Percentiles rank a stretch among this genome's conserved stretches.
Conservation (phyloP, 2,797 vertebrate species). For the Austrolebias charrua region DNA sequence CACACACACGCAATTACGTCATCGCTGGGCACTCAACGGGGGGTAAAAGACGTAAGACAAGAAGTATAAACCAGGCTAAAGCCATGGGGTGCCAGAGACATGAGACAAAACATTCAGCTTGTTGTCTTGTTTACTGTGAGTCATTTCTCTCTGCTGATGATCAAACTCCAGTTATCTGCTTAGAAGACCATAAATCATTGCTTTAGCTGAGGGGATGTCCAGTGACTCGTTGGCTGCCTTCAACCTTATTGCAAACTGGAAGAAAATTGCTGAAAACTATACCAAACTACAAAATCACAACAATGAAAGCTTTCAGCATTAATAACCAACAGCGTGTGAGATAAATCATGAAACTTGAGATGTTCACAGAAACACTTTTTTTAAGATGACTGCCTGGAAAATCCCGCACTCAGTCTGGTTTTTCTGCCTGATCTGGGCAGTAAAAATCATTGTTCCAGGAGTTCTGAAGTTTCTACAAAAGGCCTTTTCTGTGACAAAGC, state of each 20-base stretch:
- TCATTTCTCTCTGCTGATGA: conserved; percentile 57
- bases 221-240: background rate
- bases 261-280: background rate
- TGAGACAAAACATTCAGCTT: conserved; percentile 73
- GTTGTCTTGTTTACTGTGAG: conserved; percentile 64
- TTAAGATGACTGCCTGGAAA: background rate
- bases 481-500: conserved; percentile 38
- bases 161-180: conserved; percentile 40
- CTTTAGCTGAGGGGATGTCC: conserved; percentile 6
- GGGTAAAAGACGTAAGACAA: no score
- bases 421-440: conserved; percentile 37
- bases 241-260: background rate
- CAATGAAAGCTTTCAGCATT: no score
- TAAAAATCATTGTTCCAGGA: conserved; percentile 44
- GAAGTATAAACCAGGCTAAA: no score
- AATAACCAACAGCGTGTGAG: no score
- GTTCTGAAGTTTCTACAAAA: conserved; percentile 52
- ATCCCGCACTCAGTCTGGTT: conserved; percentile 16
- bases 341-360: background rate
- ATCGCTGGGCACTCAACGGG: no score
- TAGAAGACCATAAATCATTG: conserved; percentile 43
- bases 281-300: background rate
- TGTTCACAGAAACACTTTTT: conserved; percentile 16
- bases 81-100: conserved; percentile 57
- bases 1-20: no score